Base-by-base conservation (phyloP, 2,888 invertebrate species). In the Pomacea canaliculata region DNA sequence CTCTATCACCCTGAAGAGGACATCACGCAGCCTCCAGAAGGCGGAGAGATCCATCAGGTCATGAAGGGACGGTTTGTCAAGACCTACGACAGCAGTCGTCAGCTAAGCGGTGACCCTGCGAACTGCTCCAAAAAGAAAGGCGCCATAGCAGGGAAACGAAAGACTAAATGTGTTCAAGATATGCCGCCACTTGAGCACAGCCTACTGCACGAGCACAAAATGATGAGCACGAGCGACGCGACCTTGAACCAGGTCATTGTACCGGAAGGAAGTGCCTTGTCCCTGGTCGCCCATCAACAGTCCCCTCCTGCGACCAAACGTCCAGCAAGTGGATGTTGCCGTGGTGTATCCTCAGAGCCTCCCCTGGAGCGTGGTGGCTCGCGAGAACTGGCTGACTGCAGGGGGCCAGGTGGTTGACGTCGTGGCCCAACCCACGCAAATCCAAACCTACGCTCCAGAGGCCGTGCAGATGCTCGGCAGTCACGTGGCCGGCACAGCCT, bases 1-100 rank as follows among this genome's bases (percentile, higher is more conserved):
- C 81, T 88, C 27, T 88, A 88, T 72, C 77, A 83, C 19, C 82
- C 82, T 62, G 82, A 82, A 16, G 81, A 83, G n/a, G 88, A 88
- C 72, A 83, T 83, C 0, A 78, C 80, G 18, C 80, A 84, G 75
- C 88, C 87, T 23, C 80, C 79, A 27, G 88, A 88, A 71, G 88
- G 88, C 66, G 84, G 81, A 18, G 81, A 84, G 70, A 86, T 88
- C 51, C 79, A 85, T 19, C 87, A 81, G 46, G 82, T 85, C 7
- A 87, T 83, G 63, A 86, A 88, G 67, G 80, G 80, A 59, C 75
- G 80, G 51, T 80, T 80, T 70, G 74, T 80, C 60, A 78, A 74
- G 49, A 69, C 71, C 8, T 80, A 79, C 80, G 86, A 73, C 49
- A 63, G 70, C 66, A 68, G 56, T 37, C 66, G 73, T 19, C 56